Conservation (phyloP, 2,113 vertebrate species). For the Psittacula cyanocephala region DNA sequence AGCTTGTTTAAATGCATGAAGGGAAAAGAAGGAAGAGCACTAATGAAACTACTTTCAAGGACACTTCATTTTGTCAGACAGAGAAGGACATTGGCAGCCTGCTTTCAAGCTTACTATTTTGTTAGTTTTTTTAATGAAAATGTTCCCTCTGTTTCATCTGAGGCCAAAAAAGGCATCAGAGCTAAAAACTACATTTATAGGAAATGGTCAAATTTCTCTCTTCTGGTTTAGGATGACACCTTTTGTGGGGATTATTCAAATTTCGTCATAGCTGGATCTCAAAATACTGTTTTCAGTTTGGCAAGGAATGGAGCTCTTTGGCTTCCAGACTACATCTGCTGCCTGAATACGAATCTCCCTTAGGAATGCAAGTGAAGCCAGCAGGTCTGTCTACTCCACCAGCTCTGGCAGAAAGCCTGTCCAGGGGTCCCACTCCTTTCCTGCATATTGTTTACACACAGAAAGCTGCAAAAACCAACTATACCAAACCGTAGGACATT, state of each 20-base stretch:
- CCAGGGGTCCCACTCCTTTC: neutral
- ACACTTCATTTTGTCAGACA: neutral
- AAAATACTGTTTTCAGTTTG: neutral
- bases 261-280: neutral
- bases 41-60: neutral
- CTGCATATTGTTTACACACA: neutral
- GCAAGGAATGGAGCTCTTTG: neutral
- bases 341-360: neutral
- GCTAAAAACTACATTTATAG: neutral
- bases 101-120: neutral
- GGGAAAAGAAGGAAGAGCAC: neutral
- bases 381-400: neutral
- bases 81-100: neutral
- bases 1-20: neutral
- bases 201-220: neutral
- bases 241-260: neutral
- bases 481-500: neutral
- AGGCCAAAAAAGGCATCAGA: neutral
- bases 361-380: neutral
- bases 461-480: neutral
- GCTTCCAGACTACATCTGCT: neutral
- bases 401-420: neutral
- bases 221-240: neutral
- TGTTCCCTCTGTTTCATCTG: neutral
- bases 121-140: neutral